phyloP scores from a whole-genome alignment of 1,140 invertebrate genomes.

The Drosophila parvula region DNA sequence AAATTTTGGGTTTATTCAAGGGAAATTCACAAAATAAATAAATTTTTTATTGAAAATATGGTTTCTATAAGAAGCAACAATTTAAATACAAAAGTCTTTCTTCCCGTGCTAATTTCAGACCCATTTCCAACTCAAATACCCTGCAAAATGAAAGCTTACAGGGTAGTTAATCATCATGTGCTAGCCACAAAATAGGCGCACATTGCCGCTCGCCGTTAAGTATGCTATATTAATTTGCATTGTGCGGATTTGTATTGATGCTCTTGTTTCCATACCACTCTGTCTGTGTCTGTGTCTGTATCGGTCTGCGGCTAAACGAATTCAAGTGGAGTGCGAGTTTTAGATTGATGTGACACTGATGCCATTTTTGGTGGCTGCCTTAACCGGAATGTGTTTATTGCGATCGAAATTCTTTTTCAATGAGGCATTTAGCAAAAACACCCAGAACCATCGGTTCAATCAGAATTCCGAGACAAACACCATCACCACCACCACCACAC shows the following conservation, averaged over 20 bases:
- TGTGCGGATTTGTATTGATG: constrained; percentile 51
- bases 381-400: constrained; percentile 39
- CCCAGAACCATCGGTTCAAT: constrained; percentile 49
- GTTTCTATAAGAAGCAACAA: too few relatives aligned
- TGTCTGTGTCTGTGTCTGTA: constrained; percentile 30
- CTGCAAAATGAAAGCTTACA: background rate
- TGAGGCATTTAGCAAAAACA: constrained; percentile 6
- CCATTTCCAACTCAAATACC: background rate
- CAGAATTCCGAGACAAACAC: constrained; percentile 34
- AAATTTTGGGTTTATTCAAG: too few relatives aligned
- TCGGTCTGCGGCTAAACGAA: constrained; percentile 64
- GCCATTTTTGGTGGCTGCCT: constrained; percentile 34
- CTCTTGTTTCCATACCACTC: constrained; percentile 27
- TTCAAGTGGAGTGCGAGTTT: constrained; percentile 5
- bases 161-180: constrained; percentile 33
- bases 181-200: constrained; percentile 59
- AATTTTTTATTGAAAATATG: too few relatives aligned
- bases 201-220: constrained; percentile 51
- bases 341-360: constrained; percentile 33
- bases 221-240: constrained; percentile 80
- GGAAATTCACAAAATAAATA: too few relatives aligned
- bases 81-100: too few relatives aligned
- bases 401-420: constrained; percentile 36
- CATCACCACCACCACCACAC: constrained; percentile 15
- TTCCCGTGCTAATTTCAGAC: too few relatives aligned